These are phyloP conservation scores for Cylloceria caligata DNA, from an alignment of 2,888 invertebrate genomes.

Conservation along the genomic window DNA sequence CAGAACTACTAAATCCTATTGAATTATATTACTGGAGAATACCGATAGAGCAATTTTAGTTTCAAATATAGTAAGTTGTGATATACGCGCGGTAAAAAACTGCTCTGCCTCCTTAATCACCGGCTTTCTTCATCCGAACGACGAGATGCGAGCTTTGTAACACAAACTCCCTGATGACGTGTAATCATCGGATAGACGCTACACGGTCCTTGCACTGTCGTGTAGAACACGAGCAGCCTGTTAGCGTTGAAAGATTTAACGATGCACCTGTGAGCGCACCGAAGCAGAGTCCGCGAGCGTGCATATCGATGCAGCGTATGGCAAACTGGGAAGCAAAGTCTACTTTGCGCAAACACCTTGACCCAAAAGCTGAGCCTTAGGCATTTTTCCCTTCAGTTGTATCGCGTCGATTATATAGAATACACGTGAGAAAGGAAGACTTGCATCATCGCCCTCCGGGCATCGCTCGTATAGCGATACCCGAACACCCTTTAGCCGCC, in stretches of 20 bases:
- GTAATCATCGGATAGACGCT: constrained; percentile 1
- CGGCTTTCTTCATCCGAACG: not conserved
- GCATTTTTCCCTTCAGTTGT: constrained; percentile 13
- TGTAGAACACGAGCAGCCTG: constrained; percentile 1
- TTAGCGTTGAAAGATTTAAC: constrained; percentile 28
- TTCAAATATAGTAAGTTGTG: not conserved
- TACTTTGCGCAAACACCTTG: constrained; percentile 67
- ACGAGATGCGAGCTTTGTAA: not conserved
- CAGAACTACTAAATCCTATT: too few species aligned
- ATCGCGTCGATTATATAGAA: not conserved
- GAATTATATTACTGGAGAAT: too few species aligned
- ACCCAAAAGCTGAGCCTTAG: constrained; percentile 68
- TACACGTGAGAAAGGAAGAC: constrained; percentile 17
- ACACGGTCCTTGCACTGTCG: not conserved
- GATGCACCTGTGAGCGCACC: constrained; percentile 11
- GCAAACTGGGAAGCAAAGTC: not conserved
- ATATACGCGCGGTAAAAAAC: not conserved
- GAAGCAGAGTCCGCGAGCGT: not conserved
- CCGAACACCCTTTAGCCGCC: constrained; percentile 46
- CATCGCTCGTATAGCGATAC: constrained; percentile 23
- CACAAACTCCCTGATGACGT: not conserved
- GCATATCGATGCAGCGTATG: not conserved
- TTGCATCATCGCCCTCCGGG: constrained; percentile 49
- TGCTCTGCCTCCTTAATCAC: not conserved
- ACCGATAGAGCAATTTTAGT: too few species aligned